Percentiles rank a stretch among this genome's conserved stretches.
Evolutionary conservation across 2,888 invertebrate species (phyloP).

Genomic region (Orthosia incerta): DNA sequence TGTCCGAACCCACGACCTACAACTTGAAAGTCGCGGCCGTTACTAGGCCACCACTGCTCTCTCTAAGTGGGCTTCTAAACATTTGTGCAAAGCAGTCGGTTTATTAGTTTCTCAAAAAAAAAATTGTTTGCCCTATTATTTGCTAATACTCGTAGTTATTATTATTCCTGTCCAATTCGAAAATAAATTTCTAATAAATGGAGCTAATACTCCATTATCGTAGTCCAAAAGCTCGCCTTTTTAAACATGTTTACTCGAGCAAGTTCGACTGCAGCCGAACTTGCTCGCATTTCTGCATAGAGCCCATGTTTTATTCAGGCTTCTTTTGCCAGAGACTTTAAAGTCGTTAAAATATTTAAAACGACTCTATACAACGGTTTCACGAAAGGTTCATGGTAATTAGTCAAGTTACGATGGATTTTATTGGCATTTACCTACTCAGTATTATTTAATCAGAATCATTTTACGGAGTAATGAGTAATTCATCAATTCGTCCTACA

Average conservation of each 20-base stretch:
- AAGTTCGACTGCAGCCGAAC: conserved; percentile 19
- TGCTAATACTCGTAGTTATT: too few species aligned
- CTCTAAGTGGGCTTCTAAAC: too few species aligned
- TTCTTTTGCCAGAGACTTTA: conserved; percentile 24
- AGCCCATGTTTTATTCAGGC: conserved; percentile 50
- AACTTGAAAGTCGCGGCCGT: too few species aligned
- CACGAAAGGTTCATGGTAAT: conserved; percentile 18
- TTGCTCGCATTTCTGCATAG: conserved; percentile 45
- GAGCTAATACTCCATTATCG: background rate
- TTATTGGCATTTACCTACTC: background rate
- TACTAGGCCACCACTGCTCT: too few species aligned
- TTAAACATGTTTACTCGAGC: conserved; percentile 30
- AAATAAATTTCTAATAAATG: conserved; percentile 11
- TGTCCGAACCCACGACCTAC: too few species aligned
- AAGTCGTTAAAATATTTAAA: conserved; percentile 54
- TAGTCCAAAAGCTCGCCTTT: conserved; percentile 10
- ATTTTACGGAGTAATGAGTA: too few species aligned
- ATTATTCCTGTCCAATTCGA: background rate
- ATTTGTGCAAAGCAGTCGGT: too few species aligned
- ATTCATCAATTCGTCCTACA: too few species aligned
- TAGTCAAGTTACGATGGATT: conserved; percentile 8
- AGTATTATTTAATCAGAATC: background rate
- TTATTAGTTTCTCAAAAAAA: too few species aligned
- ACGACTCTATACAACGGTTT: conserved; percentile 15
- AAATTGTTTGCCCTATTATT: too few species aligned